A percentile compares a stretch with the other conserved stretches of the same genome.
phyloP scores from a whole-genome alignment of 2,888 invertebrate genomes.

The Thecophora atra region DNA sequence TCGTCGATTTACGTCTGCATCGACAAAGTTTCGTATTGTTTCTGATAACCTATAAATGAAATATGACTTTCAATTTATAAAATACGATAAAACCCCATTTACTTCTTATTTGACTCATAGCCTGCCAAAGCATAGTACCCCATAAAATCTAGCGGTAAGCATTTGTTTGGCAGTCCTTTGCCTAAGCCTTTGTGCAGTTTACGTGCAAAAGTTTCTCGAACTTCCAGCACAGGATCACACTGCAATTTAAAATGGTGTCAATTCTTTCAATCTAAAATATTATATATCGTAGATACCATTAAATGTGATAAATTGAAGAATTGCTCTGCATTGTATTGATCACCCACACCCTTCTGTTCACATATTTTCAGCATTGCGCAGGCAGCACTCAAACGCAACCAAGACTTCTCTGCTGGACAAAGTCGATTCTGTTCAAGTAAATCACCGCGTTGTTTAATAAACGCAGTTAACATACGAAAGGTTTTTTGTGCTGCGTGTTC shows the following conservation, averaged over 20 bases:
- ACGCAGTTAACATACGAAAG: constrained; percentile 92
- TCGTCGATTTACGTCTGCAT: constrained; percentile 87
- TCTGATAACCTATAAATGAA: constrained; percentile 56
- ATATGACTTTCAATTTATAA: background rate
- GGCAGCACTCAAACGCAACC: constrained; percentile 90
- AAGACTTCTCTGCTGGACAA: constrained; percentile 90
- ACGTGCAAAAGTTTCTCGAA: constrained; percentile 85
- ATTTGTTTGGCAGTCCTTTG: constrained; percentile 87
- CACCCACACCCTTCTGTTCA: constrained; percentile 95
- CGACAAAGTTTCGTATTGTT: constrained; percentile 81
- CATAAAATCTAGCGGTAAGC: constrained; percentile 96
- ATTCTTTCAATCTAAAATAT: background rate
- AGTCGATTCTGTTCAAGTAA: constrained; percentile 78
- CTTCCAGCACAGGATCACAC: constrained; percentile 82
- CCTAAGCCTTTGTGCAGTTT: constrained; percentile 91
- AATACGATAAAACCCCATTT: constrained; percentile 53
- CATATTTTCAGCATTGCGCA: constrained; percentile 96
- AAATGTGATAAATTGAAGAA: constrained; percentile 92
- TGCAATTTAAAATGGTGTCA: constrained; percentile 50
- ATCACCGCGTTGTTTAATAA: constrained; percentile 92
- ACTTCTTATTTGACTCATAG: constrained; percentile 84
- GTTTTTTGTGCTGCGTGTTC: constrained; percentile 91
- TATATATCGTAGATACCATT: constrained; percentile 74
- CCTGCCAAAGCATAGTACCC: constrained; percentile 92
- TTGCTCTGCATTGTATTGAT: constrained; percentile 93